Evolutionary conservation across 1,140 invertebrate species (phyloP), one percentile per base, ranked within the genome.

Genomic region (Tetramorium simillimum): DNA sequence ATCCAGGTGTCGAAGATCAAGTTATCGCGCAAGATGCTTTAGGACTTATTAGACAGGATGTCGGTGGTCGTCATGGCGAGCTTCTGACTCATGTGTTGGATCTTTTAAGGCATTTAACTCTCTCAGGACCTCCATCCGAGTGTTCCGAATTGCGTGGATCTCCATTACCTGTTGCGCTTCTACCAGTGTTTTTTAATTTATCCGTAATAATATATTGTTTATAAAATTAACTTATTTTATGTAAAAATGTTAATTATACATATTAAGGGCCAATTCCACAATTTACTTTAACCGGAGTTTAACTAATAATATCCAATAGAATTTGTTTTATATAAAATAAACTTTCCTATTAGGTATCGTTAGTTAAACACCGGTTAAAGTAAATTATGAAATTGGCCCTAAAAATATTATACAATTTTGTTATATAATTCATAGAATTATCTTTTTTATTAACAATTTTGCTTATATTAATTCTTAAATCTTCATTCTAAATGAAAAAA

Each of bases 171-270:
- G 90, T 95, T 9, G 93, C 92, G 21, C 94, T 96, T 91, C 88
- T 96, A 69, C 95, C 95, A 7, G 92, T 95, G 62, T 96, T 96
- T 86, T 96, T 96, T 86, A 92, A 93, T 69, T 86, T 96, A 37
- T 92, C 93, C 88, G 95, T 96, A 92, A 88, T 72, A 46, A 82
- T 18, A 78, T 28, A 60, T 58, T n/a, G 16, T 49, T 65, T 40
- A n/a, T 21, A 51, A 51, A 60, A 84, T 53, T 3, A 51, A 51
- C 18, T 40, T 21, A 43, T 67, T 43, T 65, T 67, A 21, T 40
- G 37, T 2, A 21, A 43, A 65, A 43, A 65, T 40, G n/a, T 21
- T 65, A 33, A 4, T 33, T 33, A 4, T 33, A 3, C 3, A 33
- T 33, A 33, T 33, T 33, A 33, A 28, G 2, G 28, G 28, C 24